Evolutionary conservation across 64 coral and sea anemone genomes (phyloP).

Genomic region (Montipora capricornis): DNA sequence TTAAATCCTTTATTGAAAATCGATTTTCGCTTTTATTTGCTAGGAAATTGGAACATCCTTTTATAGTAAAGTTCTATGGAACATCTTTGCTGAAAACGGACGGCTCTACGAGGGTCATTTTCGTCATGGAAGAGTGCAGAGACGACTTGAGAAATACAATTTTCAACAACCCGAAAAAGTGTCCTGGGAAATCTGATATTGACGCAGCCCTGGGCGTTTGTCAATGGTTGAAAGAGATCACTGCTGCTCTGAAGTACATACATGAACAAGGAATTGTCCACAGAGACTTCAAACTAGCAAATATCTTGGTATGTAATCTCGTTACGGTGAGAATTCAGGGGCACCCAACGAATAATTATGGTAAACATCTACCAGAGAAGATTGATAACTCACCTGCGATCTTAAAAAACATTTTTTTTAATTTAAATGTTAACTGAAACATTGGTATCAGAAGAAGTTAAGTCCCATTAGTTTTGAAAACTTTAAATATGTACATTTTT

Average conservation of each 20-base stretch:
- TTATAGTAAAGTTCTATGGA: neutral
- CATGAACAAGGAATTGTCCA: constrained; percentile 31
- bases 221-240: constrained; percentile 27
- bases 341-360: no score
- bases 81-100: neutral
- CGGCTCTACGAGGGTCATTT: neutral
- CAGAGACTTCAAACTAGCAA: constrained; percentile 49
- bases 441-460: no score
- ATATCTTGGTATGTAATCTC: constrained; percentile 50
- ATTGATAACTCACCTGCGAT: no score
- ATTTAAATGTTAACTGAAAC: no score
- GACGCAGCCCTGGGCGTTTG: neutral
- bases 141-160: constrained; percentile 12
- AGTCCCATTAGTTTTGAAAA: no score
- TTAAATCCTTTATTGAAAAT: neutral
- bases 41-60: constrained; percentile 6
- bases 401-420: no score
- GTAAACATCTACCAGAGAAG: no score
- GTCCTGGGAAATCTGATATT: neutral
- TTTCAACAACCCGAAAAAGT: neutral
- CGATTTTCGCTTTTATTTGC: neutral
- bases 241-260: neutral
- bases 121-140: constrained; percentile 43
- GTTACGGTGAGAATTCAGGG: neutral
- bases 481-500: no score